Conservation (phyloP, 2,888 invertebrate species). For the Eucera pruinosa region DNA sequence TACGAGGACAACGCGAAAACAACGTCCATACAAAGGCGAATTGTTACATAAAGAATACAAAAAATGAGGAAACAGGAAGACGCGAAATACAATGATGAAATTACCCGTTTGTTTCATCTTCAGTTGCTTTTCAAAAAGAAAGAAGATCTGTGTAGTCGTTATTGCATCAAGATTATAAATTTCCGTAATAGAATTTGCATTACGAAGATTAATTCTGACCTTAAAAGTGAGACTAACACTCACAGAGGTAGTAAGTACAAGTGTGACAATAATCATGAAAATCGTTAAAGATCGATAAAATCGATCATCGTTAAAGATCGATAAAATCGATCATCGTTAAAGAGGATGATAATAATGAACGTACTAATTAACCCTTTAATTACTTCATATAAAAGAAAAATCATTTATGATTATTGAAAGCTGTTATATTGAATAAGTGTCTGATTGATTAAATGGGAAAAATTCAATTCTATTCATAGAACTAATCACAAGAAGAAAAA, state of each 20-base stretch:
- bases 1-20: too few relatives aligned
- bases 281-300: too few relatives aligned
- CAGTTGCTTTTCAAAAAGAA: background rate
- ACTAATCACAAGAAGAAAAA: background rate
- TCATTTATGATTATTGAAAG: too few relatives aligned
- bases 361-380: too few relatives aligned
- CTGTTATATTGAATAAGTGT: too few relatives aligned
- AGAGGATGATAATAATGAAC: too few relatives aligned
- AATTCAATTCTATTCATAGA: too few relatives aligned
- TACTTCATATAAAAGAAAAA: too few relatives aligned
- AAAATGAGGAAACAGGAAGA: background rate
- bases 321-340: too few relatives aligned
- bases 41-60: background rate
- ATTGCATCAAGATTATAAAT: conserved; percentile 9
- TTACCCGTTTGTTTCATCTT: background rate
- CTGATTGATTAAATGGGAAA: too few relatives aligned
- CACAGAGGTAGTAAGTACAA: too few relatives aligned
- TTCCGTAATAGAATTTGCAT: background rate
- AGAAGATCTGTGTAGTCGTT: background rate
- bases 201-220: conserved; percentile 11
- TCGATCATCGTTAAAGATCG: too few relatives aligned
- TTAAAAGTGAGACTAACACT: background rate
- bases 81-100: background rate
- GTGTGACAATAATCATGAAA: background rate
- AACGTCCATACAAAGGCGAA: background rate